Conservation (phyloP, 2,888 invertebrate species). For the Hydrotaea diabolus region DNA sequence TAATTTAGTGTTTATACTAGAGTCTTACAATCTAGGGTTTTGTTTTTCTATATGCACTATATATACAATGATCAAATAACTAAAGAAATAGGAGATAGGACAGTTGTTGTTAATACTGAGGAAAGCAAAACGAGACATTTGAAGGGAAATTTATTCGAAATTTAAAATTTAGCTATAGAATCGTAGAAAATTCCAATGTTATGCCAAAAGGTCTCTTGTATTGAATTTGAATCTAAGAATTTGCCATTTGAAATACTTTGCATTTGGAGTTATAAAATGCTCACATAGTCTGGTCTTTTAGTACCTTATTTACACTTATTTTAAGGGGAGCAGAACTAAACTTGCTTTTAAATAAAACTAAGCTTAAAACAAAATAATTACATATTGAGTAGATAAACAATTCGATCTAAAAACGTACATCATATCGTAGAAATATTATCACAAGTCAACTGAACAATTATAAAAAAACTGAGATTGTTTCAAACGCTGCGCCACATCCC, state of each 20-base stretch:
- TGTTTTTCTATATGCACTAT: too few relatives aligned
- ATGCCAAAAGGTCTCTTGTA: too few relatives aligned
- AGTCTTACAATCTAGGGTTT: not conserved
- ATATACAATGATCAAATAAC: constrained; percentile 22
- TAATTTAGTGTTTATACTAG: constrained; percentile 18
- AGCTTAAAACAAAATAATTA: not conserved
- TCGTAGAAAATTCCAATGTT: too few relatives aligned
- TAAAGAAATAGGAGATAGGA: too few relatives aligned
- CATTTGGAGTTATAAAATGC: too few relatives aligned
- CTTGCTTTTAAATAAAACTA: constrained; percentile 16
- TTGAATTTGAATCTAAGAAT: too few relatives aligned
- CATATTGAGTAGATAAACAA: not conserved
- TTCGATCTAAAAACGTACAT: constrained; percentile 1
- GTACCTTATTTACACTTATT: constrained; percentile 18
- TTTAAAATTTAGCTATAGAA: not conserved
- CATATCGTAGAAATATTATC: constrained; percentile 59
- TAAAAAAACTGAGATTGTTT: constrained; percentile 39
- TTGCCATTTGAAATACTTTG: too few relatives aligned
- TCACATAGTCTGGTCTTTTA: too few relatives aligned
- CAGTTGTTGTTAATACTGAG: constrained; percentile 21
- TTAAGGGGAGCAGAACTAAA: too few relatives aligned
- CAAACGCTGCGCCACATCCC: not conserved
- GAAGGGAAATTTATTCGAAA: too few relatives aligned
- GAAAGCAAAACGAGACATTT: not conserved
- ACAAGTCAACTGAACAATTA: constrained; percentile 61